Evolutionary conservation across 2,888 invertebrate genomes (phyloP).

Genomic region (Brachyptera risi): DNA sequence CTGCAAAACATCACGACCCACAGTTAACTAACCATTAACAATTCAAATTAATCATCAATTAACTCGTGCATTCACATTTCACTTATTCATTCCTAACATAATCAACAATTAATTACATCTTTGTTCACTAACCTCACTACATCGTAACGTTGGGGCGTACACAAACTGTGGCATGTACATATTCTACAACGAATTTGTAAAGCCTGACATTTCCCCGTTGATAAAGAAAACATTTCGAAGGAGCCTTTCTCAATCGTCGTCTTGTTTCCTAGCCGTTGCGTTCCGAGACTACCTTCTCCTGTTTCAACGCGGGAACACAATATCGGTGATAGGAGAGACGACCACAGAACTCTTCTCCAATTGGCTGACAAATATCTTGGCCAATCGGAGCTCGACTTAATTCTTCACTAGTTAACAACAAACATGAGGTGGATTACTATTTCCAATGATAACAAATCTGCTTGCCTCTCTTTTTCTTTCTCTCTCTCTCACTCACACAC

Average conservation of each 20-base stretch:
- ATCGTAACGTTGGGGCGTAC: not conserved
- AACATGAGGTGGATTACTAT: too few species aligned
- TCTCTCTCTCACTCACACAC: too few species aligned
- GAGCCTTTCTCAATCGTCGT: too few species aligned
- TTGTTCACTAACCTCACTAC: too few species aligned
- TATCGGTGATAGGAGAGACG: slow-evolving; percentile 19
- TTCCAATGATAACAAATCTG: too few species aligned
- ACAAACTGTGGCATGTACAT: slow-evolving; percentile 12
- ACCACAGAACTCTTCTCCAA: slow-evolving; percentile 6
- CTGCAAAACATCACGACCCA: too few species aligned
- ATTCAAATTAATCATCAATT: slow-evolving; percentile 8
- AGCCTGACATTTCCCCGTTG: not conserved
- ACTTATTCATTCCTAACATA: too few species aligned
- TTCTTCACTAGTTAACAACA: too few species aligned
- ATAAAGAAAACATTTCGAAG: too few species aligned
- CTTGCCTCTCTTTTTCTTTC: too few species aligned
- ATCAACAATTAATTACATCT: not conserved
- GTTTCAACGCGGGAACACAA: slow-evolving; percentile 14
- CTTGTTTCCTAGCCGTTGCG: too few species aligned
- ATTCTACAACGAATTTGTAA: slow-evolving; percentile 21
- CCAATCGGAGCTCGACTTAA: slow-evolving; percentile 10
- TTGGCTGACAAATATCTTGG: not conserved
- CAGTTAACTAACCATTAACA: not conserved
- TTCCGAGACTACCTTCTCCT: too few species aligned
- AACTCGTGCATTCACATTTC: not conserved